Evolutionary conservation across 2,888 invertebrate genomes (phyloP), one percentile per base, ranked within the genome.

Genomic region (Agrenia bidenticulata): DNA sequence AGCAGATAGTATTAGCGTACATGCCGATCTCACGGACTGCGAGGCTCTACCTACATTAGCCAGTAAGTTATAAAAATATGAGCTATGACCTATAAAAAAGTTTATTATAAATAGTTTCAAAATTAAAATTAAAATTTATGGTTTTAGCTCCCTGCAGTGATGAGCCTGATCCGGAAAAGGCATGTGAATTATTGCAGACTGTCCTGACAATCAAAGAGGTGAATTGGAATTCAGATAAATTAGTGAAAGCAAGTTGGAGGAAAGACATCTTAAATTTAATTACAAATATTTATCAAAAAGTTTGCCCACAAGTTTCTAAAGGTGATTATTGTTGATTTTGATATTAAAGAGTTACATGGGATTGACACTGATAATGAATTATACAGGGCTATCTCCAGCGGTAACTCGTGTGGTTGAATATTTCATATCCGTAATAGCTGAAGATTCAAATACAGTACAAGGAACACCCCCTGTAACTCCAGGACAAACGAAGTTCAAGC

Each of bases 231-330:
- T 15, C 26, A 13, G 21, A 13, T 24, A 24, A 17, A 4, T 45
- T 17, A 19, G 51, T 17, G 4, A 24, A 24, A 4, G 51, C 23
- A 19, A 51, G 51, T 24, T 45, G 59, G 59, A 59, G 59, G 27
- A 59, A 50, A 59, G 9, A 13, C 5, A 21, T 61, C n/a, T 15
- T 54, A 2, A 24, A 4, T 17, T 27, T 39, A 13, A 1, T 61
- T 2, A 15, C 21, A 2, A 39, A 26, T 4, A 61, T 61, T 17
- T 61, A 61, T 26, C 5, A 23, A 17, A 55, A 54, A 27, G 26
- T 55, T 23, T 61, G 61, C 26, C 61, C 61, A n/a, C 61, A 61
- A 54, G 61, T 61, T 9, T 7, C 54, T n/a, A 42, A 2, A 42
- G 24, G n/a, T n/a, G n/a, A n/a, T n/a, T n/a, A n/a, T n/a, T n/a